A percentile compares a stretch with the other conserved stretches of the same genome.
phyloP scores from a whole-genome alignment of 2,797 vertebrate genomes.

The Lutjanus campechanus region DNA sequence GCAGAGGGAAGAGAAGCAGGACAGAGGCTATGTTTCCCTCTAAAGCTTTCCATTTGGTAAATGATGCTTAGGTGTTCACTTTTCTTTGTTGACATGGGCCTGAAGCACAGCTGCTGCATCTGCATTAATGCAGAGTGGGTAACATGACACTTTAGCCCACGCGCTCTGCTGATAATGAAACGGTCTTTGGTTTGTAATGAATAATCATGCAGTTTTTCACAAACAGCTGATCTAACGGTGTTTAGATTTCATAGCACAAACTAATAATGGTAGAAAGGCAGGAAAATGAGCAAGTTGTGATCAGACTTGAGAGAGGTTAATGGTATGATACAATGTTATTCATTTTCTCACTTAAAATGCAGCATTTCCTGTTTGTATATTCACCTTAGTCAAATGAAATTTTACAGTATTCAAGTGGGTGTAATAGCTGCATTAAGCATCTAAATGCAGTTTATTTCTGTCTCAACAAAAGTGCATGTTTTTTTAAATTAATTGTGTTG shows the following conservation, averaged over 20 bases:
- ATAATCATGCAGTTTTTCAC: slow-evolving; percentile 29
- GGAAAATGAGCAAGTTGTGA: background rate
- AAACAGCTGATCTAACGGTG: slow-evolving; percentile 10
- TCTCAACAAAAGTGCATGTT: slow-evolving; percentile 11
- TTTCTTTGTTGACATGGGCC: slow-evolving; percentile 65
- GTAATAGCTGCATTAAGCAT: slow-evolving; percentile 15
- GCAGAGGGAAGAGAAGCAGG: slow-evolving; percentile 49
- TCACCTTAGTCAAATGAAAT: background rate
- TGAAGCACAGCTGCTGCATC: slow-evolving; percentile 77
- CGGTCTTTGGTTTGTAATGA: slow-evolving; percentile 11
- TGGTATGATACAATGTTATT: background rate
- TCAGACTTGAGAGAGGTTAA: background rate
- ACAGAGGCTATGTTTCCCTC: slow-evolving; percentile 56
- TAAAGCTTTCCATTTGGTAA: slow-evolving; percentile 74
- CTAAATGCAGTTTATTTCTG: slow-evolving; percentile 11
- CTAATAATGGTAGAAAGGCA: background rate
- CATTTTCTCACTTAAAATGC: background rate
- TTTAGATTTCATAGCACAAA: slow-evolving; percentile 4
- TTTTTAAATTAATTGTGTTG: slow-evolving; percentile 19
- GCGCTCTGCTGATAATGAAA: slow-evolving; percentile 38
- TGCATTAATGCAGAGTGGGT: slow-evolving; percentile 40
- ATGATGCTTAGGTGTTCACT: slow-evolving; percentile 67
- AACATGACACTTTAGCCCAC: slow-evolving; percentile 15
- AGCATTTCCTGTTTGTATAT: background rate
- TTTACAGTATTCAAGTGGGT: slow-evolving; percentile 1